Percentiles rank a stretch among this genome's conserved stretches.
Evolutionary conservation across 1,140 invertebrate genomes (phyloP).

Genomic region (Dendrolimus punctatus): DNA sequence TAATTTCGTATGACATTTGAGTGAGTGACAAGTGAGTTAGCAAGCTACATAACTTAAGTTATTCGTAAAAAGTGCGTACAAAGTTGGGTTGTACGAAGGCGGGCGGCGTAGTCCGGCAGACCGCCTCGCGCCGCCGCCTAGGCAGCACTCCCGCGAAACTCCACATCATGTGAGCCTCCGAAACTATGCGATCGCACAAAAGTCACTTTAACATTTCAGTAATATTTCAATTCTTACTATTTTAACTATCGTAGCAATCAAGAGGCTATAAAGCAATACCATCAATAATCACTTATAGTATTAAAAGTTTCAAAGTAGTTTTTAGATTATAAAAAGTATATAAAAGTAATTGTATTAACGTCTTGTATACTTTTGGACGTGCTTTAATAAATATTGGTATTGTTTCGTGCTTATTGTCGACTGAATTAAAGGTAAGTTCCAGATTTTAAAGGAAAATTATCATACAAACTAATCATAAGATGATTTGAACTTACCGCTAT

Average conservation of each 20-base stretch:
- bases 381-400: not conserved
- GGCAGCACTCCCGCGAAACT: conserved; percentile 19
- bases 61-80: conserved; percentile 23
- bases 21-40: too few relatives aligned
- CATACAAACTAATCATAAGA: too few relatives aligned
- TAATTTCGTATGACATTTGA: too few relatives aligned
- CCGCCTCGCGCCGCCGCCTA: conserved; percentile 33
- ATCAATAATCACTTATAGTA: conserved; percentile 11
- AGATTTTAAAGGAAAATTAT: too few relatives aligned
- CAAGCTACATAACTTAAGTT: too few relatives aligned
- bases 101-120: conserved; percentile 33
- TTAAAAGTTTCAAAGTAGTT: conserved; percentile 23
- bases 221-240: conserved; percentile 3
- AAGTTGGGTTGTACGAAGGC: conserved; percentile 21
- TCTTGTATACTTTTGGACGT: conserved; percentile 5
- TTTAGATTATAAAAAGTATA: conserved; percentile 12
- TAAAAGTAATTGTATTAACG: conserved; percentile 9
- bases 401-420: too few relatives aligned
- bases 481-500: too few relatives aligned
- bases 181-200: conserved; percentile 21
- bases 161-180: conserved; percentile 26
- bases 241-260: conserved; percentile 10
- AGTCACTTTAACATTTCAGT: conserved; percentile 22
- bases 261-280: conserved; percentile 40
- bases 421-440: too few relatives aligned